Conservation (phyloP, 2,888 invertebrate species). For the Drosophila melanocephala region DNA sequence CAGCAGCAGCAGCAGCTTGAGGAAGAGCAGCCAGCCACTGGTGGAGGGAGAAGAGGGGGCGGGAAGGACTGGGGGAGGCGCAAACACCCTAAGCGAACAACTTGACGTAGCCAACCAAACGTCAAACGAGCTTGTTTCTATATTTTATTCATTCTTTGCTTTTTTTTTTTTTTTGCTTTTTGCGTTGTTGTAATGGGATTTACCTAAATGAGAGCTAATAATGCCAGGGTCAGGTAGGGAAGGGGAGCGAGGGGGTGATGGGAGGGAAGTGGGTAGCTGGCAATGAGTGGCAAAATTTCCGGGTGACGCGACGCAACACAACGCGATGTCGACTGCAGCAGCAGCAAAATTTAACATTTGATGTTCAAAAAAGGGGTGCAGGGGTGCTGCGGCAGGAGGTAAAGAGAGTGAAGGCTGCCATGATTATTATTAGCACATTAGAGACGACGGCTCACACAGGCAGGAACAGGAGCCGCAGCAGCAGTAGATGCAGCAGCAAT, state of each 20-base stretch:
- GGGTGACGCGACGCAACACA: constrained; percentile 54
- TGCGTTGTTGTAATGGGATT: constrained; percentile 70
- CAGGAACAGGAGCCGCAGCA: constrained; percentile 4
- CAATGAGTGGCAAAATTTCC: constrained; percentile 76
- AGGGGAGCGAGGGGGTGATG: not conserved
- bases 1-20: constrained; percentile 6
- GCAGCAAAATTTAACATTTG: constrained; percentile 72
- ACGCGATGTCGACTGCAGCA: constrained; percentile 4
- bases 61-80: constrained; percentile 3
- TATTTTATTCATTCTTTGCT: constrained; percentile 11
- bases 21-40: not conserved
- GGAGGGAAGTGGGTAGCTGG: constrained; percentile 16
- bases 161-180: constrained; percentile 8
- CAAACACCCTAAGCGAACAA: constrained; percentile 62
- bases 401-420: constrained; percentile 54
- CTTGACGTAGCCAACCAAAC: constrained; percentile 72
- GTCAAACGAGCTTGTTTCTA: constrained; percentile 59
- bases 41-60: not conserved
- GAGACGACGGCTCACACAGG: constrained; percentile 44
- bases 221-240: constrained; percentile 46
- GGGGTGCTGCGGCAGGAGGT: not conserved
- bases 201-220: constrained; percentile 80
- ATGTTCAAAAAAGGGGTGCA: constrained; percentile 45
- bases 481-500: constrained; percentile 10
- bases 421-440: constrained; percentile 82